Evolutionary conservation across 2,888 invertebrate genomes (phyloP), one percentile per base, ranked within the genome.

Genomic region (Temnothorax unifasciatus): DNA sequence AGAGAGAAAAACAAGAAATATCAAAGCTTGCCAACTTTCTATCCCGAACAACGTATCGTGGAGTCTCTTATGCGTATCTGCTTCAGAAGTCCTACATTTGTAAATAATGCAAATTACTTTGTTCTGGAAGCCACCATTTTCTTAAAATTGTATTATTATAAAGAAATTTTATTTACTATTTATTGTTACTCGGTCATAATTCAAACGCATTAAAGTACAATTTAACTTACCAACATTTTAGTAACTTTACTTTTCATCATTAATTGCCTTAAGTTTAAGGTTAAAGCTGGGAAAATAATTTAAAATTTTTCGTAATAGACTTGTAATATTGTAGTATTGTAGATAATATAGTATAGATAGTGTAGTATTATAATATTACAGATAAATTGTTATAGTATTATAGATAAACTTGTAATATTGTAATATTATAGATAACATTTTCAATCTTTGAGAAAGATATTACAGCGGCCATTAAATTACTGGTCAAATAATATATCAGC

Each of bases 1-100:
- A 85, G 86, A 79, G n/a, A 54, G 59, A 41, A 66, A 29, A 76
- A 59, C 54, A 54, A 82, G 44, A 25, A 25, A 41, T 41, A 61
- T 74, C 47, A 47, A 69, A 57, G 38, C 47, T 21, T 74, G 47
- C 74, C 29, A 61, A 34, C n/a, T n/a, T 34, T n/a, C 61, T 61
- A 61, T 75, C 44, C 44, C 29, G 54, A 21, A 38, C 73, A 34
- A 63, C 34, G 21, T 75, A 74, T 59, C n/a, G 44, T 74, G 4
- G 2, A 63, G 15, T 21, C 47, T 75, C n/a, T n/a, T 63, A 6
- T 13, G 34, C 21, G 9, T 47, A 61, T 47, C 74, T 21, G 6
- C 9, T 34, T 75, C 75, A 47, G 5, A 47, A n/a, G 11, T 61
- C 15, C 4, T 59, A n/a, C 15, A 57, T 61, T 50, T 75, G 15